Conservation (phyloP, 2,113 vertebrate genomes). For the Cyanocitta stelleri region DNA sequence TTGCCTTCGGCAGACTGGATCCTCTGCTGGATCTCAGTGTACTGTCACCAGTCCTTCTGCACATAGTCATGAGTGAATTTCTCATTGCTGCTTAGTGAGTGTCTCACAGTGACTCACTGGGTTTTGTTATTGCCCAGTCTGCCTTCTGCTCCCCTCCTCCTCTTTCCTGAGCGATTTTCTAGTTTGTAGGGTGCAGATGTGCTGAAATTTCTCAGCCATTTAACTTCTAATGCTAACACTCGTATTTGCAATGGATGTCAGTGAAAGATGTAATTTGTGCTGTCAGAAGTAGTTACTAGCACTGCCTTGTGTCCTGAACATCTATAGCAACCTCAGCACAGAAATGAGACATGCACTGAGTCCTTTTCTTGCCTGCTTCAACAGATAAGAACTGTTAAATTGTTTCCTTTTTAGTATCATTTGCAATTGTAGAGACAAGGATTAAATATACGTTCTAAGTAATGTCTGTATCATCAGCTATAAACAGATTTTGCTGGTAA, state of each 20-base stretch:
- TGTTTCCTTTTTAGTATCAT: not conserved
- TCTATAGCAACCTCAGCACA: not conserved
- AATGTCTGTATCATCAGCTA: not conserved
- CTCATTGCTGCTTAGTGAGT: not conserved
- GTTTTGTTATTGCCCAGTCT: conserved; percentile 23
- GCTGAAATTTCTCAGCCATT: not conserved
- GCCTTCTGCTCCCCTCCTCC: conserved; percentile 42
- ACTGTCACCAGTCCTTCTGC: not conserved
- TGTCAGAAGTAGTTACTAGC: conserved; percentile 7
- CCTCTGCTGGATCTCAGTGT: conserved; percentile 13
- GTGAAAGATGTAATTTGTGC: conserved; percentile 6
- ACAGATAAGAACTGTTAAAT: not conserved
- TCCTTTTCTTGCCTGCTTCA: not conserved
- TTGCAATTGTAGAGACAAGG: not conserved
- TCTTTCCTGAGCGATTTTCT: conserved; percentile 24
- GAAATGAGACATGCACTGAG: not conserved
- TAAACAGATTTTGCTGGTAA: conserved; percentile 34
- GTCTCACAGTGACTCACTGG: conserved; percentile 36
- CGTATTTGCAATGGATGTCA: not conserved
- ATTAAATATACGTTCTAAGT: not conserved
- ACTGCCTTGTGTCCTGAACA: not conserved
- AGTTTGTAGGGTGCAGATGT: not conserved
- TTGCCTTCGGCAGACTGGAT: not conserved
- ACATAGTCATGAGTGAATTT: not conserved
- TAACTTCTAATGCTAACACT: not conserved